These are phyloP conservation scores for Tipula helvola DNA, from an alignment of 2,888 invertebrate species.

Conservation along the genomic window DNA sequence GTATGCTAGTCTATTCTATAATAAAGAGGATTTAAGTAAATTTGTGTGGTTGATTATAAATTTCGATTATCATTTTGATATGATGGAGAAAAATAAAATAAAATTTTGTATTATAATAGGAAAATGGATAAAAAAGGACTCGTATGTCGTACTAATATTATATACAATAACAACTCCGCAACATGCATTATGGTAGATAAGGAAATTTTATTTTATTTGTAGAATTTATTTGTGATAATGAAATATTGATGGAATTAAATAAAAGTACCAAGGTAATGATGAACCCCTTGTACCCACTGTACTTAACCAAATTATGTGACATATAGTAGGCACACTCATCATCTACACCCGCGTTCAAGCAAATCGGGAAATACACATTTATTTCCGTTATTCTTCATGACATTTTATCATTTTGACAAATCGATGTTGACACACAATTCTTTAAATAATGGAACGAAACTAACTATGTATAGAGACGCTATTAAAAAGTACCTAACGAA, in stretches of 20 bases:
- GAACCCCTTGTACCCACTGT: too few relatives aligned
- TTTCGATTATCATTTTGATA: not conserved
- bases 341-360: not conserved
- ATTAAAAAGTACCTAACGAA: not conserved
- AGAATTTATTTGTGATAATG: too few relatives aligned
- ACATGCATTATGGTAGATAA: not conserved
- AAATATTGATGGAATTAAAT: too few relatives aligned
- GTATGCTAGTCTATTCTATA: not conserved
- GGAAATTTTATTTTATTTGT: not conserved
- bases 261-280: too few relatives aligned
- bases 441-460: not conserved
- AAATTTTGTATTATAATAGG: not conserved
- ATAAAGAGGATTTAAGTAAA: not conserved
- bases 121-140: not conserved
- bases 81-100: not conserved
- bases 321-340: not conserved
- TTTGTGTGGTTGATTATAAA: slow-evolving; percentile 4
- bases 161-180: not conserved
- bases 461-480: not conserved
- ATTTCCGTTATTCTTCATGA: not conserved
- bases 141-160: not conserved
- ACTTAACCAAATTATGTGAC: too few relatives aligned
- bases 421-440: not conserved
- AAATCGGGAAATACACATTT: not conserved
- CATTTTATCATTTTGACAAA: not conserved